Percentiles rank a stretch among this genome's conserved stretches.
Conservation (phyloP, 2,888 invertebrate species). For the Mayetiola destructor region DNA sequence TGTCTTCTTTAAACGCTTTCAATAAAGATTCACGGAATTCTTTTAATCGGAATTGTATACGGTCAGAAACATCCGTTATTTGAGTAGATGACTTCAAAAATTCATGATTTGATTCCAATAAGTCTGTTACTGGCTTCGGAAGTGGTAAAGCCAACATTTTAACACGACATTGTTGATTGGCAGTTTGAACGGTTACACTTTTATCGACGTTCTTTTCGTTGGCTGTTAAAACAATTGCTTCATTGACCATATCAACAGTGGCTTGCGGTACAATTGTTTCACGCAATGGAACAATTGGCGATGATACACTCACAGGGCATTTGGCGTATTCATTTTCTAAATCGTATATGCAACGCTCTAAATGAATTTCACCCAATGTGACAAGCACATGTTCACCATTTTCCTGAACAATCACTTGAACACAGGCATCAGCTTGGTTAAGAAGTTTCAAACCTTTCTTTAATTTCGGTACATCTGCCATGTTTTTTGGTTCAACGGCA, state of each 20-base stretch:
- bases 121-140: conserved; percentile 50
- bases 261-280: conserved; percentile 81
- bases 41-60: conserved; percentile 14
- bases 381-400: conserved; percentile 90
- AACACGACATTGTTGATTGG: conserved; percentile 56
- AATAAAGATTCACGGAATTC: conserved; percentile 17
- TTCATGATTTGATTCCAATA: conserved; percentile 56
- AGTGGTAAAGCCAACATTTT: conserved; percentile 64
- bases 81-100: conserved; percentile 37
- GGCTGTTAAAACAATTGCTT: conserved; percentile 47
- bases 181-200: conserved; percentile 45
- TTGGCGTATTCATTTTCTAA: conserved; percentile 67
- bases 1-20: neutral
- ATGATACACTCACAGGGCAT: conserved; percentile 76
- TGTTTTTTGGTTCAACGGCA: conserved; percentile 75
- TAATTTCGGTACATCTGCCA: conserved; percentile 59
- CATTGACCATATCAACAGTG: conserved; percentile 71
- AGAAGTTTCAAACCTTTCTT: conserved; percentile 66
- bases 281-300: conserved; percentile 90
- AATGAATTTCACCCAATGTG: conserved; percentile 93
- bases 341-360: conserved; percentile 90
- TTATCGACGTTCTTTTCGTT: conserved; percentile 39
- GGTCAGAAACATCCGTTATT: conserved; percentile 15
- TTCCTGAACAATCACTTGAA: conserved; percentile 76
- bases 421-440: conserved; percentile 83